Conservation (phyloP, 2,888 invertebrate species). For the Folsomia candida region DNA sequence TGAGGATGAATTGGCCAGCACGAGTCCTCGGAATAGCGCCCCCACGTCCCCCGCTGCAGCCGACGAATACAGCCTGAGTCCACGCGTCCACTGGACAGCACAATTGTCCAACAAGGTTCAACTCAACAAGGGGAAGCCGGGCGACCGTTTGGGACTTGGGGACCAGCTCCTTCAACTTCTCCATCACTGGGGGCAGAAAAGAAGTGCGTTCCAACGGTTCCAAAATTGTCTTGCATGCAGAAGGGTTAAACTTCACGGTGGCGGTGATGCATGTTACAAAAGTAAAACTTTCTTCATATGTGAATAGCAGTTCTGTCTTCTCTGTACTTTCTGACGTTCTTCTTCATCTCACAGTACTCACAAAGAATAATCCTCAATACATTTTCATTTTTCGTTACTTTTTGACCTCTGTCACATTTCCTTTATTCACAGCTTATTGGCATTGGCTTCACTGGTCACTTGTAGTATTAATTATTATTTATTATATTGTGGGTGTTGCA, state of each 20-base stretch:
- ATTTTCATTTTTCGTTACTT: background rate
- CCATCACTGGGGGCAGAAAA: constrained; percentile 48
- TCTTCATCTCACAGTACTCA: too few species aligned
- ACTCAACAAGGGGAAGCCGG: constrained; percentile 32
- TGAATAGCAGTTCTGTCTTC: background rate
- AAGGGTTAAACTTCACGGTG: constrained; percentile 28
- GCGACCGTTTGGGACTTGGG: constrained; percentile 45
- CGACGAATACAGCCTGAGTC: constrained; percentile 20
- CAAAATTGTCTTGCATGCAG: constrained; percentile 7
- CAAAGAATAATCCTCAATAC: background rate
- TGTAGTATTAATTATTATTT: too few species aligned
- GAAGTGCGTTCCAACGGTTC: constrained; percentile 44
- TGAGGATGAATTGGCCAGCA: constrained; percentile 43
- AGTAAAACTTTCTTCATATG: constrained; percentile 12
- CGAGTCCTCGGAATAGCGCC: constrained; percentile 18
- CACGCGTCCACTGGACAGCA: constrained; percentile 14
- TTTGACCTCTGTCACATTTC: too few species aligned
- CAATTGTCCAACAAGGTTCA: constrained; percentile 4
- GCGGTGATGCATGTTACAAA: constrained; percentile 36
- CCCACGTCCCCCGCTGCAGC: constrained; percentile 10
- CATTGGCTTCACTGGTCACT: too few species aligned
- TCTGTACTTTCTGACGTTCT: background rate
- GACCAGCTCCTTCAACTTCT: constrained; percentile 49
- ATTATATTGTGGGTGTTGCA: too few species aligned
- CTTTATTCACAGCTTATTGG: too few species aligned